Percentiles rank a stretch among this genome's conserved stretches.
These are phyloP conservation scores for Macrocentrus cingulum DNA, from an alignment of 1,140 invertebrate genomes.

Conservation along the genomic window DNA sequence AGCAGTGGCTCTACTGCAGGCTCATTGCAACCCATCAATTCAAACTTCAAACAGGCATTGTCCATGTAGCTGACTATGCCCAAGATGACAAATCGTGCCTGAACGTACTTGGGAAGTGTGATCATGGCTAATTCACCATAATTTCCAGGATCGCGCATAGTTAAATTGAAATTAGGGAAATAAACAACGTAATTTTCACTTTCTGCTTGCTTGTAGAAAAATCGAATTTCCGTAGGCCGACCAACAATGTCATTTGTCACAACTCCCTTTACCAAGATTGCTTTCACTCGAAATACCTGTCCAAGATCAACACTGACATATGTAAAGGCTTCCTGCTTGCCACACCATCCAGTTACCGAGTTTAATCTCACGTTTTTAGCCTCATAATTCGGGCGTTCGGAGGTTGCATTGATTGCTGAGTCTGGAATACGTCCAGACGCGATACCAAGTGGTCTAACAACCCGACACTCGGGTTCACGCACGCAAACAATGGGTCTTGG, in stretches of 20 bases:
- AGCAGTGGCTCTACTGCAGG: conserved; percentile 75
- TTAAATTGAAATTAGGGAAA: conserved; percentile 93
- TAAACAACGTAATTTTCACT: conserved; percentile 94
- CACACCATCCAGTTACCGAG: conserved; percentile 94
- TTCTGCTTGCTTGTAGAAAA: conserved; percentile 95
- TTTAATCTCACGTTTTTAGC: conserved; percentile 87
- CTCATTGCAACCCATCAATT: conserved; percentile 93
- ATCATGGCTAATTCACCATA: conserved; percentile 96
- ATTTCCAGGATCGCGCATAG: conserved; percentile 90
- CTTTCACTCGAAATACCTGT: conserved; percentile 86
- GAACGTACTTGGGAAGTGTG: conserved; percentile 87
- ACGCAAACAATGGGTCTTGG: conserved; percentile 87
- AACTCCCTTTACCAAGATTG: conserved; percentile 89
- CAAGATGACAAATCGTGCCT: conserved; percentile 90
- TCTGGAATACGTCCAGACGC: conserved; percentile 91
- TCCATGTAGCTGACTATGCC: conserved; percentile 95
- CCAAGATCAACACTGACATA: conserved; percentile 94
- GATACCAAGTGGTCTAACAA: conserved; percentile 88
- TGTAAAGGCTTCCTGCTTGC: conserved; percentile 91
- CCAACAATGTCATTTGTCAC: conserved; percentile 94
- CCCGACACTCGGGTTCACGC: conserved; percentile 89
- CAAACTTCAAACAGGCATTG: conserved; percentile 94
- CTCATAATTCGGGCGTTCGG: conserved; percentile 89
- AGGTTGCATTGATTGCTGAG: conserved; percentile 94
- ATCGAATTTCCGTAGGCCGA: conserved; percentile 90